These are phyloP conservation scores for Lochmaea capreae DNA, from an alignment of 2,888 invertebrate species.

Conservation along the genomic window DNA sequence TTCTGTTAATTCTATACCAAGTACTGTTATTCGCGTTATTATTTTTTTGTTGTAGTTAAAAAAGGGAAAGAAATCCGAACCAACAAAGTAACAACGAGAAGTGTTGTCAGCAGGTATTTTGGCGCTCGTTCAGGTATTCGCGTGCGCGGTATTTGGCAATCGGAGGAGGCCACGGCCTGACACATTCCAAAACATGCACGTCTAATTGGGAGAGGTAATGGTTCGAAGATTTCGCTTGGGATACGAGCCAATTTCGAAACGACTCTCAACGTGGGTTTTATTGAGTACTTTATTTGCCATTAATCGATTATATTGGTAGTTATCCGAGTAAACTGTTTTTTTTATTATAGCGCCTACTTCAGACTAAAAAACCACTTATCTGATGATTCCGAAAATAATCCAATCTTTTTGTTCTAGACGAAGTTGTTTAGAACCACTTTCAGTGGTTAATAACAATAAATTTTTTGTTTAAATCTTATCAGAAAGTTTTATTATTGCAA, in stretches of 20 bases:
- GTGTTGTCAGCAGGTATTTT: constrained; percentile 44
- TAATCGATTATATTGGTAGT: constrained; percentile 13
- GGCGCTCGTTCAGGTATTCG: constrained; percentile 46
- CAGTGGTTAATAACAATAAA: too few relatives aligned
- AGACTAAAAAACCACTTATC: background rate
- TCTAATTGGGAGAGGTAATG: constrained; percentile 58
- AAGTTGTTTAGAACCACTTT: too few relatives aligned
- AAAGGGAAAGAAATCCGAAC: constrained; percentile 15
- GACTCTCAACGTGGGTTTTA: constrained; percentile 9
- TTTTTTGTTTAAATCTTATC: too few relatives aligned
- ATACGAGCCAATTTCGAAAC: constrained; percentile 36
- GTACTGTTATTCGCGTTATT: background rate
- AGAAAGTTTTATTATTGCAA: too few relatives aligned
- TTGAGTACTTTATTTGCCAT: constrained; percentile 15
- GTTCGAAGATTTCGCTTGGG: constrained; percentile 47
- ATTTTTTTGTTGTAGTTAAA: background rate
- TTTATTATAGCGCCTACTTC: background rate
- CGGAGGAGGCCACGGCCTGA: constrained; percentile 39
- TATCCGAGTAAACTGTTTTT: constrained; percentile 1
- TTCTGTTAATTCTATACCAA: background rate
- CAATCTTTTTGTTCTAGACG: background rate
- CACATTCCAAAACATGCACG: constrained; percentile 43
- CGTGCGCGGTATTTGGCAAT: constrained; percentile 43
- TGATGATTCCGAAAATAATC: background rate
- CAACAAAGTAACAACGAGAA: constrained; percentile 13